Base-by-base conservation (phyloP, 1,140 invertebrate species). In the Triops cancriformis region DNA sequence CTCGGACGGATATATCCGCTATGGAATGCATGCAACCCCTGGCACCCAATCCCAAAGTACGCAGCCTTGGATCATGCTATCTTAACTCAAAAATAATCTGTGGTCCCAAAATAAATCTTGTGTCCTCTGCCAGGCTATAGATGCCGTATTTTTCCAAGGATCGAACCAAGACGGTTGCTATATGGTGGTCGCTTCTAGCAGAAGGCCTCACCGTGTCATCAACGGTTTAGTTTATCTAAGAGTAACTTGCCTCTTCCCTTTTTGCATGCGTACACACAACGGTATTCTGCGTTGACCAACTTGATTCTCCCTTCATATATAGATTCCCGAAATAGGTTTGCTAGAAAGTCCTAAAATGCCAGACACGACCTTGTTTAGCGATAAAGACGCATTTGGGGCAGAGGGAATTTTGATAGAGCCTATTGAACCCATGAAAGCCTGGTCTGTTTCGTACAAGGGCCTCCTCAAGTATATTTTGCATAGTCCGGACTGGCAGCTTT, bases 371-470 rank as follows among this genome's bases (percentile, higher is more conserved):
- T 81, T 92, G 10, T 87, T 88, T 74, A 88, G 88, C 81, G 84
- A 73, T 31, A 43, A 80, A 72, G 79, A 80, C 18, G 78, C 79
- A 41, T 92, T 87, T 82, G 87, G 88, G 18, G 89, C 89, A 10
- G 90, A 90, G 80, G 91, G 90, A 0, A 83, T 92, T 26, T 83
- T 82, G 28, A 85, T 91, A 14, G 85, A 85, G 23, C 87, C 88
- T 0, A 82, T 90, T 0, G 86, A 87, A 80, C 88, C 90, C 2
- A 92, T 92, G 90, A 87, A 87, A 80, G 86, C 84, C 77, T 92
- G 91, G 91, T 86, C 84, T 73, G 79, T 92, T 0, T 81, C 84
- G 1, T 92, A 89, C 82, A 86, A 87, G 78, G 90, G 90, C 42
- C 85, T 88, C 81, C 89, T 91, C 86, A 88, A 87, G 90, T 90